Base-by-base conservation (phyloP, 2,888 invertebrate species). In the Drosophila anomalipes region DNA sequence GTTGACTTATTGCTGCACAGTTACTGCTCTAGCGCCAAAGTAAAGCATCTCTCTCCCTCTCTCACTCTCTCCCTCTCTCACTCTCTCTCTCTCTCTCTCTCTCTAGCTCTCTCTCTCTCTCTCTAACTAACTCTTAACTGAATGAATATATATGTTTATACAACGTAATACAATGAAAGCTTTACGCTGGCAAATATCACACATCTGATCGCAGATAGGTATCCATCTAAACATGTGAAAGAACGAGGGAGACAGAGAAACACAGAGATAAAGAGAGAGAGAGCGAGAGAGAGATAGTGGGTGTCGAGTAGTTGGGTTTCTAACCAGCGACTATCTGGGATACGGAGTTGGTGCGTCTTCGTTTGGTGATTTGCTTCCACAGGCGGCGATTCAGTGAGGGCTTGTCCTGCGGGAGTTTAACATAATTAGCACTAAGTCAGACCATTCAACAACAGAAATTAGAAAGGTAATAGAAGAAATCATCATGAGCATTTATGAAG, bases 331-430 rank as follows among this genome's bases (percentile, higher is more conserved):
- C 91, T 71, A 93, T 89, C 79, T 93, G 93, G 71, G 93, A 93
- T 54, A 93, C 92, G 69, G 93, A 93, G 80, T 92, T 92, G 74
- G 95, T 95, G 91, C 96, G 95, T 82, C 95, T 94, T 93, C 96
- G 95, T 94, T 95, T 95, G 83, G 95, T 96, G 88, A 97, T 95
- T 93, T 97, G 96, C 94, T 96, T 96, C 96, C 96, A 96, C 92
- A 97, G 96, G 90, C 96, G 94, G 92, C 96, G 95, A 92, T 97
- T 96, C 92, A 96, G 94, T 91, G 96, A 95, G 91, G 96, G 95
- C 93, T 96, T 96, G 91, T 96, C 96, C 96, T 96, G 94, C 3
- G 30, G 64, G 94, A 94, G 39, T 22, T 35, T 0, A 65, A 32
- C 30, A 52, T 59, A 67, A 64, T 39, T 30, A 49, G 30, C 26